Evolutionary conservation across 1,140 invertebrate species (phyloP).

Genomic region (Cotesia glomerata): DNA sequence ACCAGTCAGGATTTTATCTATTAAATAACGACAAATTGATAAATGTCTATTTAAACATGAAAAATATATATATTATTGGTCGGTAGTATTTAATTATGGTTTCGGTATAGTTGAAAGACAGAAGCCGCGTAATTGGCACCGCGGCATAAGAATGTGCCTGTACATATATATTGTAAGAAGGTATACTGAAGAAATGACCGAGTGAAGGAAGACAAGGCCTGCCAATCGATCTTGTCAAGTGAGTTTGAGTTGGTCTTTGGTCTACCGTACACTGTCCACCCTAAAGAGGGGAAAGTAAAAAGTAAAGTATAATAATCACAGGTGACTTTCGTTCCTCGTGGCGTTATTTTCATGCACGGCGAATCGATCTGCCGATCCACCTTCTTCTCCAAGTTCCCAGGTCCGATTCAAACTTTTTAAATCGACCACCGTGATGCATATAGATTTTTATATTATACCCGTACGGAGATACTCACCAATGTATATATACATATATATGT

Average conservation of each 20-base stretch:
- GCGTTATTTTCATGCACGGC: background rate
- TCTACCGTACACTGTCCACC: conserved; percentile 26
- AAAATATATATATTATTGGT: background rate
- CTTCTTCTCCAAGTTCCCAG: background rate
- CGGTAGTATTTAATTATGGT: conserved; percentile 10
- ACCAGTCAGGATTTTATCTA: background rate
- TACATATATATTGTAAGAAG: background rate
- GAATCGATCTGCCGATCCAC: conserved; percentile 16
- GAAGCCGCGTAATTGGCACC: conserved; percentile 5
- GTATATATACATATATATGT: background rate
- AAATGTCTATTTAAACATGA: conserved; percentile 4
- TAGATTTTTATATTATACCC: background rate
- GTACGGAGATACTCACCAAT: no score
- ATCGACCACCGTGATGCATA: background rate
- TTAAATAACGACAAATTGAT: background rate
- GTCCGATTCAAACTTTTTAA: background rate
- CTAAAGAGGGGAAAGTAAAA: conserved; percentile 41
- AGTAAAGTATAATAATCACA: conserved; percentile 24
- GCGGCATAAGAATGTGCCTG: background rate
- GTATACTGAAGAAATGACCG: background rate
- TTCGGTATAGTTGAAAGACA: conserved; percentile 5
- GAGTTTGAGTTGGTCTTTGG: no score
- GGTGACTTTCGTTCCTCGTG: conserved; percentile 37
- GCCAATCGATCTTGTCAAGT: conserved; percentile 21
- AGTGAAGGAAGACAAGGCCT: conserved; percentile 36